Evolutionary conservation across 2,888 invertebrate genomes (phyloP), one percentile per base, ranked within the genome.

Genomic region (Neoaliturus tenellus): DNA sequence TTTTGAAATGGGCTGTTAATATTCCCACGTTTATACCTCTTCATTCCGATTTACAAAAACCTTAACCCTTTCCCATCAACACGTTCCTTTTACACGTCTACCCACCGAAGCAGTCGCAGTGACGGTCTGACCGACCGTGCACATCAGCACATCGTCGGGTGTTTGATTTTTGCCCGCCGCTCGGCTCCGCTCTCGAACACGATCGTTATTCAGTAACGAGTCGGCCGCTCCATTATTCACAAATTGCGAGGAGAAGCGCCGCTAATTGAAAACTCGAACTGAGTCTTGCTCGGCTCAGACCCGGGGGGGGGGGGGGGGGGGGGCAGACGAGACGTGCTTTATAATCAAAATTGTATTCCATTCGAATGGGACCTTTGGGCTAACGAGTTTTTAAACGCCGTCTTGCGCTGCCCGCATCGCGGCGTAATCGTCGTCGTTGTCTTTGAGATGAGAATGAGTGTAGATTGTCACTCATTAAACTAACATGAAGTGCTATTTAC

Each of bases 261-360:
- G 75, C 75, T 75, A 75, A 75, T 75, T 75, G 75, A 75, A 75
- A 41, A 75, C 73, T 44, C 48, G n/a, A 23, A 75, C 41, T 71
- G 69, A 14, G 69, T 4, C 71, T 71, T 39, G 71, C 31, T 31
- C n/a, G 23, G 6, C 20, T 23, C 51, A 4, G 20, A 20, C 20
- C 51, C 51, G 3, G 48, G 20, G 23, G 12, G 55, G 23, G 17
- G 12, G n/a, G n/a, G n/a, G n/a, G n/a, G n/a, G n/a, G n/a, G n/a
- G n/a, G n/a, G n/a, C n/a, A n/a, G n/a, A n/a, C n/a, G n/a, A n/a
- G n/a, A n/a, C 31, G 25, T 14, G 62, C 62, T 62, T 62, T 62
- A 31, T 62, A 62, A 62, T 28, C 62, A 14, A 62, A 31, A 62
- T 62, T 28, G 62, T 28, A 17, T 28, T 28, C 14, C 62, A n/a